phyloP scores from a whole-genome alignment of 2,888 invertebrate species.

The Drosophila neonasuta region DNA sequence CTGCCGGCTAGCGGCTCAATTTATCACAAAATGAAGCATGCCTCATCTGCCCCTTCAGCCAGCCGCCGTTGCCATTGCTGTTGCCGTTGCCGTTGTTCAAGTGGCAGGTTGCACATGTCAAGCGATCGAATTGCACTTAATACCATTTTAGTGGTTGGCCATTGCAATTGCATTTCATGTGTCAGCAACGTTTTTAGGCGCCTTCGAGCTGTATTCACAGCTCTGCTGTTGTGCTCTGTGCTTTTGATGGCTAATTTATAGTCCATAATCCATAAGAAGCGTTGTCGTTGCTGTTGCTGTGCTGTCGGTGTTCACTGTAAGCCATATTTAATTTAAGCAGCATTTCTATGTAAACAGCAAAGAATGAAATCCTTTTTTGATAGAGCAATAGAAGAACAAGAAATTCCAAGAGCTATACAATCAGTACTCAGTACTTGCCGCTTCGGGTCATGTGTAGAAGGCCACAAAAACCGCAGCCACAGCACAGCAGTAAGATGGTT shows the following conservation, averaged over 20 bases:
- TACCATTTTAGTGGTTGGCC: conserved; percentile 59
- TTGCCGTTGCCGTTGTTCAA: neutral
- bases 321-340: conserved; percentile 46
- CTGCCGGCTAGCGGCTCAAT: conserved; percentile 72
- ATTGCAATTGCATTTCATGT: conserved; percentile 77
- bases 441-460: conserved; percentile 37
- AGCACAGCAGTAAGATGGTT: neutral
- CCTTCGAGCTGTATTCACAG: conserved; percentile 49
- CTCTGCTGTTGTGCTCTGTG: neutral
- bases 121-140: conserved; percentile 68
- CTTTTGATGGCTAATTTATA: conserved; percentile 56
- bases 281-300: conserved; percentile 1
- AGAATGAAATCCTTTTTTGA: conserved; percentile 36
- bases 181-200: conserved; percentile 74
- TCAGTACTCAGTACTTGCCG: conserved; percentile 35
- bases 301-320: conserved; percentile 14
- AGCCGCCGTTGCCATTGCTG: neutral
- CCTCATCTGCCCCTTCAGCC: conserved; percentile 13
- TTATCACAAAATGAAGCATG: conserved; percentile 62
- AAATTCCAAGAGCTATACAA: conserved; percentile 33
- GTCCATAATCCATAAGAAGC: conserved; percentile 44
- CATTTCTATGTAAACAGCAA: conserved; percentile 48
- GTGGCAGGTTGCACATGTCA: conserved; percentile 59
- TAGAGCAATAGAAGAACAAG: conserved; percentile 25
- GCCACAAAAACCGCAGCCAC: conserved; percentile 19